Conservation (phyloP, 2,888 invertebrate species). For the Pantelozetes paolii region DNA sequence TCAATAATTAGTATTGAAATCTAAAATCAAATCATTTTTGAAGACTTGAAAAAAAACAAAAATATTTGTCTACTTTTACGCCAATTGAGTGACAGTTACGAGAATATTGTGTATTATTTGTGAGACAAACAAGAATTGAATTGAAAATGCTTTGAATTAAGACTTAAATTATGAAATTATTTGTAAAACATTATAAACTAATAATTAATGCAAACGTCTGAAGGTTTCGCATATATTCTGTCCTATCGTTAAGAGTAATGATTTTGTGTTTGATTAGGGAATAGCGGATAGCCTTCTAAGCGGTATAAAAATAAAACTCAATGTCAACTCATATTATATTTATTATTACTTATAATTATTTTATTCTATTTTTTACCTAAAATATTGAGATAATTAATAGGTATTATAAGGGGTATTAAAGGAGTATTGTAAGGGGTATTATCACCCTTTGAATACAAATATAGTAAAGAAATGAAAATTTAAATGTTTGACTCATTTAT, state of each 20-base stretch:
- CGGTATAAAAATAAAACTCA: constrained; percentile 4
- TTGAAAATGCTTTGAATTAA: neutral
- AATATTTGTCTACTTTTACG: neutral
- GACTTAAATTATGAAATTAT: constrained; percentile 15
- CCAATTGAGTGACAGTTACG: neutral
- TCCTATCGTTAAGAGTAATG: neutral
- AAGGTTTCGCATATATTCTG: constrained; percentile 2
- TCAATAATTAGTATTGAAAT: too few relatives aligned
- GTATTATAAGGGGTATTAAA: neutral
- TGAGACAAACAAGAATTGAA: neutral
- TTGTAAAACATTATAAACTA: neutral
- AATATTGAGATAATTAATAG: constrained; percentile 21
- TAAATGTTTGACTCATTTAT: neutral
- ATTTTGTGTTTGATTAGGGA: constrained; percentile 9
- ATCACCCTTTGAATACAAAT: neutral
- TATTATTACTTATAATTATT: constrained; percentile 29
- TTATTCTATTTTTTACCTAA: constrained; percentile 22
- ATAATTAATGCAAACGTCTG: constrained; percentile 14
- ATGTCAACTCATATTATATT: constrained; percentile 29
- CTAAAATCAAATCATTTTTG: too few relatives aligned
- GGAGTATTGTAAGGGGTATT: too few relatives aligned
- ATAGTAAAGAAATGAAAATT: too few relatives aligned
- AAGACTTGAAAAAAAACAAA: too few relatives aligned
- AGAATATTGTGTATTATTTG: neutral
- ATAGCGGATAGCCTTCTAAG: constrained; percentile 6